Evolutionary conservation across 64 coral and sea anemone species (phyloP).

Genomic region (Stichodactyla mertensii): DNA sequence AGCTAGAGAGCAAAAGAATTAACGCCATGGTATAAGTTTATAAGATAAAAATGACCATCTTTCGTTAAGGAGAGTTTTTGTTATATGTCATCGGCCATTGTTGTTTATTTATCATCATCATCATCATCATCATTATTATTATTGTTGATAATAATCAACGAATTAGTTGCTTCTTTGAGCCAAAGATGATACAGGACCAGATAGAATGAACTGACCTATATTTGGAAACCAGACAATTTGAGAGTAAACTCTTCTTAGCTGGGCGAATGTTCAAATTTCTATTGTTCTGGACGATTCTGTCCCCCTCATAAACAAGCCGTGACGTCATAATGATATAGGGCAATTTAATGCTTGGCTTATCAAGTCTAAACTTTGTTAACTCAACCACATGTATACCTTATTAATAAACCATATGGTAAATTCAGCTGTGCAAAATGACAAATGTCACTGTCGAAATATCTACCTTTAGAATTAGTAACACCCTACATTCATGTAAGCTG

Average conservation of each 20-base stretch:
- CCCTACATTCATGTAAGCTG: neutral
- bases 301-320: no score
- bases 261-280: no score
- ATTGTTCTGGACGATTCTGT: no score
- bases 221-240: no score
- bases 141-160: neutral
- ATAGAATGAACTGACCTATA: no score
- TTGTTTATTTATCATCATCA: neutral
- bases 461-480: neutral
- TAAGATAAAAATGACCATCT: neutral
- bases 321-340: no score
- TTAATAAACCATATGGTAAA: neutral
- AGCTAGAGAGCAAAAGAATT: no score
- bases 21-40: neutral
- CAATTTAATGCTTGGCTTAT: neutral
- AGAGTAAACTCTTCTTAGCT: no score
- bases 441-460: no score
- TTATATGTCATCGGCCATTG: neutral
- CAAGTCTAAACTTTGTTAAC: neutral
- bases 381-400: neutral
- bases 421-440: neutral
- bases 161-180: constrained; percentile 1
- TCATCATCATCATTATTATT: neutral
- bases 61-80: neutral
- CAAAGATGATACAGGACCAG: neutral